Evolutionary conservation across 2,113 vertebrate genomes (phyloP), one percentile per base, ranked within the genome.

Genomic region (Capreolus pygargus): DNA sequence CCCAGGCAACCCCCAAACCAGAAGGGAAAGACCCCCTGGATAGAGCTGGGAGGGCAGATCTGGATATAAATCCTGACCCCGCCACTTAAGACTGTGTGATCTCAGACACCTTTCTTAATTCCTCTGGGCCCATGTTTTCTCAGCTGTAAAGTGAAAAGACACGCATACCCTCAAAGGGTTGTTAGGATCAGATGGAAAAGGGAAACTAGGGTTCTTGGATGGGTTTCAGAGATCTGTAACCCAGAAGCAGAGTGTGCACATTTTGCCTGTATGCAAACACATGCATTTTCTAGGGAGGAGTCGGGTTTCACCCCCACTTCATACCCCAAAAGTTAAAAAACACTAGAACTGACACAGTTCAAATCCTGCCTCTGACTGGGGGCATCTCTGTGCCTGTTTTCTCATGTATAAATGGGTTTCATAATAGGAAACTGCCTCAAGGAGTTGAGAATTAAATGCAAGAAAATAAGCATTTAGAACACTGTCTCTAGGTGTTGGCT

Each of bases 61-160:
- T 30, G 6, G 52, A 27, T 52, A 45, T 47, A 33, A 57, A 45
- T 14, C 84, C 92, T 25, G 28, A 23, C 4, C 14, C n/a, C 1
- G 7, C 33, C 13, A 3, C 33, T 45, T 45, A 1, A 2, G 15
- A 19, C 0, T 3, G 10, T 21, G 17, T 33, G 13, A 70, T 43
- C 36, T 4, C 1, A 5, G 33, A n/a, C 10, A 13, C n/a, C 25
- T 36, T 12, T 17, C 91, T 33, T 55, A n/a, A 64, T 28, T 50
- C 47, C 58, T 52, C 60, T 55, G 45, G 55, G 21, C 6, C 28
- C 58, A 1, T 0, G 8, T 52, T 58, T 45, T 57, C 86, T 74
- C 55, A 43, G 60, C 27, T 83, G 11, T 55, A 50, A 47, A 33
- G 45, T 47, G 19, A 13, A 45, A 23, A 12, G 27, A 60, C 23